Percentiles rank a stretch among this genome's conserved stretches.
These are phyloP conservation scores for Falco cherrug DNA, from an alignment of 2,797 vertebrate species.

Conservation along the genomic window DNA sequence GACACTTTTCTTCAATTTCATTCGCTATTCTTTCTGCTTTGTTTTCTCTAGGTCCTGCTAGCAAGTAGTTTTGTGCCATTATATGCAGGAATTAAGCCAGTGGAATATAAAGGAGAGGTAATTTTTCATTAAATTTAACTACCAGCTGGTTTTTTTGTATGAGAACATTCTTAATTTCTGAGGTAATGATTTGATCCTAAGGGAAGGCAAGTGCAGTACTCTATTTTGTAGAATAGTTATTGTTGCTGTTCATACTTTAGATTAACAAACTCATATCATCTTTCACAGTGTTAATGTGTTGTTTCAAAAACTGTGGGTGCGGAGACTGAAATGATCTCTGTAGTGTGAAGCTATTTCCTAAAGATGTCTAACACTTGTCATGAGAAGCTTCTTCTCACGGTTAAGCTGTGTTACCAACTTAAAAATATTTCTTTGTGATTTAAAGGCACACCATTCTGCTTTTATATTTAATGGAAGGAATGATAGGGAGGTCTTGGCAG, in stretches of 20 bases:
- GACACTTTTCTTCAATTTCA: neutral
- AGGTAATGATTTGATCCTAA: neutral
- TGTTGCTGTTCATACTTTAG: neutral
- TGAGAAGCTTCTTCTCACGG: no score
- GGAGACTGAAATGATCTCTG: neutral
- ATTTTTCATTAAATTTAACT: neutral
- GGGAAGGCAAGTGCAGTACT: neutral
- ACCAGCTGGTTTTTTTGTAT: neutral
- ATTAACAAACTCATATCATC: neutral
- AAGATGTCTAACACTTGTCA: neutral
- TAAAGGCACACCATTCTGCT: neutral
- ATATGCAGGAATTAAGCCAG: slow-evolving; percentile 85
- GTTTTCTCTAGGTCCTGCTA: slow-evolving; percentile 80
- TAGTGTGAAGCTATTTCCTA: neutral
- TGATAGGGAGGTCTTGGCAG: neutral
- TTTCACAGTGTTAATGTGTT: neutral
- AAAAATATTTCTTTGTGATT: neutral
- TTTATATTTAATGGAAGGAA: neutral
- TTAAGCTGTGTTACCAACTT: neutral
- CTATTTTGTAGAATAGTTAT: neutral
- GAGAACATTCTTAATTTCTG: neutral
- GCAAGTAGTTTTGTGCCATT: slow-evolving; percentile 92
- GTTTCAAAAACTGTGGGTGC: neutral
- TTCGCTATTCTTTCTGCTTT: neutral
- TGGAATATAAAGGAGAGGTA: slow-evolving; percentile 90